phyloP scores from a whole-genome alignment of 1,140 invertebrate genomes.

The Dreissena polymorpha region DNA sequence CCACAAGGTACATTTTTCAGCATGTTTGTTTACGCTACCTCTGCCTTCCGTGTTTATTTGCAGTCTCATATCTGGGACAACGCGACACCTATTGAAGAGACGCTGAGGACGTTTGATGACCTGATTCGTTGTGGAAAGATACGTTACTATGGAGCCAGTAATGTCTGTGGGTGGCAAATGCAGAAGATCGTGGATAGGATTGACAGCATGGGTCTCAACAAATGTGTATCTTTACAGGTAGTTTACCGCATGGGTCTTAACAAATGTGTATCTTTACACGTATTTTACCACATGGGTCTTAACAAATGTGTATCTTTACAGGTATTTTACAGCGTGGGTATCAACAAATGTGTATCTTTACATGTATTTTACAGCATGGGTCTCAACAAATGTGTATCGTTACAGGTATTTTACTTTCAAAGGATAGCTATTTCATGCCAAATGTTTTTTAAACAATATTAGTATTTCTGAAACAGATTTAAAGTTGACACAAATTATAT shows the following conservation, averaged over 20 bases:
- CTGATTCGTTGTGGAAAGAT: conserved; percentile 68
- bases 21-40: no score
- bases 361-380: conserved; percentile 59
- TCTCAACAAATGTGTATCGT: conserved; percentile 48
- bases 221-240: conserved; percentile 64
- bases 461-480: no score
- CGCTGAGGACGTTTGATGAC: conserved; percentile 66
- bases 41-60: neutral
- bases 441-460: no score
- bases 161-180: conserved; percentile 70
- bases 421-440: no score
- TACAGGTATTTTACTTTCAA: no score
- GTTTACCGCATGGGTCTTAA: conserved; percentile 62
- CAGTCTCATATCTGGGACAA: conserved; percentile 66
- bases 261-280: conserved; percentile 67
- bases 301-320: no score
- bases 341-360: conserved; percentile 69
- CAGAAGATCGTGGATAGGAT: conserved; percentile 68
- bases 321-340: conserved; percentile 65
- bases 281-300: neutral
- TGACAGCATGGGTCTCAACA: conserved; percentile 54
- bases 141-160: conserved; percentile 70
- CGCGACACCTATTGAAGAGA: conserved; percentile 67
- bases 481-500: no score
- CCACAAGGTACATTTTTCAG: no score